These are phyloP conservation scores for Pharmacophagus antenor DNA, from an alignment of 2,888 invertebrate species.

Conservation along the genomic window DNA sequence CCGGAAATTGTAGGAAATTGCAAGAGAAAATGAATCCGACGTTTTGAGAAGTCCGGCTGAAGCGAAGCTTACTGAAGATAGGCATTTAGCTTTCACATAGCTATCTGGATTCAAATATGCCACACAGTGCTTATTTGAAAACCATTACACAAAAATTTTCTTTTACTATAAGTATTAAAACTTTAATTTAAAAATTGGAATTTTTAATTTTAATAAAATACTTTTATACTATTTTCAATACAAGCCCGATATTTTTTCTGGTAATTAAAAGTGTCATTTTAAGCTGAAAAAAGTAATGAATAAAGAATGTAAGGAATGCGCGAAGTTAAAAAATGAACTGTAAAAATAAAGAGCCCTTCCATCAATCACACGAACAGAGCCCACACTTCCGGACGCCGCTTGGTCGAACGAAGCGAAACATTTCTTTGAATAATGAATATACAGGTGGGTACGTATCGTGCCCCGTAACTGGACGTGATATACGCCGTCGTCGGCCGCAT, in stretches of 20 bases:
- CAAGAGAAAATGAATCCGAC: slow-evolving; percentile 77
- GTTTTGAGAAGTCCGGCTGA: slow-evolving; percentile 65
- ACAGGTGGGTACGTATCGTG: slow-evolving; percentile 72
- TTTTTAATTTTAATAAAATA: too few species aligned
- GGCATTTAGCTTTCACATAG: slow-evolving; percentile 33
- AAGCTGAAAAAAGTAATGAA: slow-evolving; percentile 33
- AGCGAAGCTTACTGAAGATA: slow-evolving; percentile 38
- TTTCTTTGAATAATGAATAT: slow-evolving; percentile 81
- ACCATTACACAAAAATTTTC: not conserved
- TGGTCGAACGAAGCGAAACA: slow-evolving; percentile 78
- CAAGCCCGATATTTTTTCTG: not conserved
- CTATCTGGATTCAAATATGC: not conserved
- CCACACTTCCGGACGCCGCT: slow-evolving; percentile 71
- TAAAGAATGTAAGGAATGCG: slow-evolving; percentile 42
- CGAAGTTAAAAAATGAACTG: slow-evolving; percentile 54
- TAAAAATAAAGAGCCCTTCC: slow-evolving; percentile 72
- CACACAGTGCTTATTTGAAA: too few species aligned
- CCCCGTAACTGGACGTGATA: slow-evolving; percentile 81
- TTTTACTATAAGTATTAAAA: not conserved
- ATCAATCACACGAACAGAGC: slow-evolving; percentile 78
- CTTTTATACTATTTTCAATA: not conserved
- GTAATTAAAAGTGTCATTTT: not conserved
- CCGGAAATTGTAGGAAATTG: slow-evolving; percentile 82
- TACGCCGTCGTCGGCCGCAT: slow-evolving; percentile 80
- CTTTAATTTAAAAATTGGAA: too few species aligned